A percentile compares a stretch with the other conserved stretches of the same genome.
Conservation (phyloP, 2,113 vertebrate species). For the Zosterops borbonicus region DNA sequence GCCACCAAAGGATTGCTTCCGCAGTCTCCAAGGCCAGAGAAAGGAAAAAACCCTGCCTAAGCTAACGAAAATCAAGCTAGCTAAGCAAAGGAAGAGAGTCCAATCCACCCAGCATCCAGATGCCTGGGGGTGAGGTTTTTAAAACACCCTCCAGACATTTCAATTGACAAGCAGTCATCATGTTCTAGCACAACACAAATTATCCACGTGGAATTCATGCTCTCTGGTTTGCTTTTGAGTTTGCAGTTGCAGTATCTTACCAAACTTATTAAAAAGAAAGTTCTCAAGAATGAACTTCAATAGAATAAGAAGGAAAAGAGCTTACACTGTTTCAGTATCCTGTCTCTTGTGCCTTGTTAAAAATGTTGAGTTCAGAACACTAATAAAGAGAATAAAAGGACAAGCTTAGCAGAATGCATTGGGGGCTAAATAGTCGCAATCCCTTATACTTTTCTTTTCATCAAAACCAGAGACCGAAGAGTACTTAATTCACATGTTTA, state of each 20-base stretch:
- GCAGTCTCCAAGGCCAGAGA: not conserved
- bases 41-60: not conserved
- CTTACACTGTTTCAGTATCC: not conserved
- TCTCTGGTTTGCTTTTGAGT: not conserved
- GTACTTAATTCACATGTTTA: not conserved
- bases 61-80: not conserved
- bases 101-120: accelerated
- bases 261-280: not conserved
- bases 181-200: not conserved
- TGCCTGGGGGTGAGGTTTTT: not conserved
- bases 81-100: too few relatives aligned
- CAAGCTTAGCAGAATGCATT: not conserved
- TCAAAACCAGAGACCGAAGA: not conserved
- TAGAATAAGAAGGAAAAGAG: not conserved
- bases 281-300: not conserved
- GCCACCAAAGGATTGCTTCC: not conserved
- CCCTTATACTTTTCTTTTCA: not conserved
- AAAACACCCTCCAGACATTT: not conserved
- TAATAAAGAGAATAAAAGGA: not conserved
- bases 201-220: not conserved
- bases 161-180: not conserved
- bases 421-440: not conserved
- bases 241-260: not conserved
- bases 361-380: not conserved
- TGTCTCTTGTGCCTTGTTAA: not conserved